A percentile compares a stretch with the other conserved stretches of the same genome.
These are phyloP conservation scores for Gasteruption jaculator DNA, from an alignment of 2,888 invertebrate genomes.

Conservation along the genomic window DNA sequence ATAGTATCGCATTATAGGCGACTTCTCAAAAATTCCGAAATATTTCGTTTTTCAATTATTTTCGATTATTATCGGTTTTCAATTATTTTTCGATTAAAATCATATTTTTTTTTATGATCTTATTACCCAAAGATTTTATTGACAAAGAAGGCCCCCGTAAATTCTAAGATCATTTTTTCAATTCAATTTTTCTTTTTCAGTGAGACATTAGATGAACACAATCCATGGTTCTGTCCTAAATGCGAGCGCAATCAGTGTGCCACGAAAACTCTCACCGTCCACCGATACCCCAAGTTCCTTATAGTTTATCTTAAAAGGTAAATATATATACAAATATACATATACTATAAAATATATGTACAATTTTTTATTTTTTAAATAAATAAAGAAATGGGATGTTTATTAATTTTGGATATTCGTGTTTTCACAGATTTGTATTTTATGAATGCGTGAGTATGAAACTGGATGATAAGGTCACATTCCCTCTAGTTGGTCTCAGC, in stretches of 20 bases:
- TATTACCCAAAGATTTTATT: neutral
- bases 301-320: slow-evolving; percentile 62
- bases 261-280: slow-evolving; percentile 62
- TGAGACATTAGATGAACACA: slow-evolving; percentile 62
- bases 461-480: slow-evolving; percentile 60
- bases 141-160: no score
- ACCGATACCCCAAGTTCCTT: slow-evolving; percentile 61
- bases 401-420: slow-evolving; percentile 7
- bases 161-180: neutral
- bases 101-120: neutral
- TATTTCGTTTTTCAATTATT: no score
- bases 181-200: slow-evolving; percentile 43
- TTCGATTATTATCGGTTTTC: no score
- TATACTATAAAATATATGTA: slow-evolving; percentile 3
- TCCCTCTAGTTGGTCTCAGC: slow-evolving; percentile 58
- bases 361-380: slow-evolving; percentile 7
- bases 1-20: no score
- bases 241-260: slow-evolving; percentile 62
- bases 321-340: slow-evolving; percentile 15
- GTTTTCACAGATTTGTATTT: slow-evolving; percentile 57
- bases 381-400: neutral
- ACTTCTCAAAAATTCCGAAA: no score
- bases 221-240: slow-evolving; percentile 64
- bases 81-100: neutral
- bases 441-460: slow-evolving; percentile 61